Base-by-base conservation (phyloP, 2,888 invertebrate genomes). In the Mythimna lalbum region DNA sequence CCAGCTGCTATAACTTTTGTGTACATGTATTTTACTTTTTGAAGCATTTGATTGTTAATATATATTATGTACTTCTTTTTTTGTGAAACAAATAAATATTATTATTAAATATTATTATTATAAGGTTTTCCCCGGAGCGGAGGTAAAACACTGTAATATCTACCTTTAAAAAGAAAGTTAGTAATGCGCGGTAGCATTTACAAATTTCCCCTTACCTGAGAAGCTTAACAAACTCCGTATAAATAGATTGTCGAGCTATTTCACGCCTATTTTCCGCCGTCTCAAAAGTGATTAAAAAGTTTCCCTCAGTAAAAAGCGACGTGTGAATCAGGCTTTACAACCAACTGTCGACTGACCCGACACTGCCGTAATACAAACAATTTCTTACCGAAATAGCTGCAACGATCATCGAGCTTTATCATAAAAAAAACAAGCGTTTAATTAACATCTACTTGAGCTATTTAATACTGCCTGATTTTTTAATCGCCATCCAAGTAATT, bases 331-430 rank as follows among this genome's bases (percentile, higher is more conserved):
- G 67, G 64, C 57, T 67, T 74, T 72, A 78, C 69, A 79, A 76
- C 61, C 39, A 73, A 86, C 64, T 66, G 64, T 68, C 63, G 62
- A 69, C 69, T 69, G 62, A 78, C 89, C 88, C 91, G 89, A 91
- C 84, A 78, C 78, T 80, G 90, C 87, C 94, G 94, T 94, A 83
- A 87, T 90, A 93, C 94, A 93, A 92, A 89, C 94, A 90, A 94
- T 95, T 95, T 95, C 95, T 75, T 86, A 80, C 72, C 83, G 93
- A 95, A 95, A 95, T 91, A 93, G 93, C 91, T 92, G 95, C 90
- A 93, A 95, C 95, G 93, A 92, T 86, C 79, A 78, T 87, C 86
- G 89, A 89, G 87, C 76, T 63, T 81, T 63, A 67, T 47, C 21
- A 67, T 55, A 56, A 49, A 67, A 67, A 69, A 73, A 61, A 72